phyloP scores from a whole-genome alignment of 2,797 vertebrate genomes.

The Ctenopoma multispine region DNA sequence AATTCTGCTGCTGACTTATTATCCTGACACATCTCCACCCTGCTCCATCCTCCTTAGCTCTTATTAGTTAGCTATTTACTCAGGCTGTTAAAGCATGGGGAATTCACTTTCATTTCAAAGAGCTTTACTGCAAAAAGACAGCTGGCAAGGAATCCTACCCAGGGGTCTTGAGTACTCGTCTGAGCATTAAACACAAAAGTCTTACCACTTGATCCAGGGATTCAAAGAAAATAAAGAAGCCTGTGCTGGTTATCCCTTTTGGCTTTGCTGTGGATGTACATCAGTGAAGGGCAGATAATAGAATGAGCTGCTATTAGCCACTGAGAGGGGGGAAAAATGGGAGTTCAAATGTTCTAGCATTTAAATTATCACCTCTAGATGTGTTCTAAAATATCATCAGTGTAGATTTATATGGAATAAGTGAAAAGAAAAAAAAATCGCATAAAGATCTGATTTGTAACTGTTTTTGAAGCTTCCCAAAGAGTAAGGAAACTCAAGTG shows the following conservation, averaged over 20 bases:
- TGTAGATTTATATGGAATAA: background rate
- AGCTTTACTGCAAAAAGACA: constrained; percentile 59
- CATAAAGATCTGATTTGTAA: background rate
- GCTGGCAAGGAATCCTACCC: constrained; percentile 57
- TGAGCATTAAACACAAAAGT: constrained; percentile 63
- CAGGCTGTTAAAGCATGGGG: constrained; percentile 50
- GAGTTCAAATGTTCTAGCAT: constrained; percentile 26
- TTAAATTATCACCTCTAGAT: constrained; percentile 57
- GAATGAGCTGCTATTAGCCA: constrained; percentile 50
- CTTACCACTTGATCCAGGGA: constrained; percentile 71
- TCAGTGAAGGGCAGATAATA: constrained; percentile 50
- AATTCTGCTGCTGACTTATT: constrained; percentile 41
- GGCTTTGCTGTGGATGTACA: constrained; percentile 54
- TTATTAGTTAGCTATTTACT: constrained; percentile 69
- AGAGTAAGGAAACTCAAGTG: constrained; percentile 13
- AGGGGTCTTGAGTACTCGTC: constrained; percentile 57
- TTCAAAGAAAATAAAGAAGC: constrained; percentile 66
- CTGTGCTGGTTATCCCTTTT: constrained; percentile 55
- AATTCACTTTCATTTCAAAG: constrained; percentile 71
- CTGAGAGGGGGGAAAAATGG: constrained; percentile 45
- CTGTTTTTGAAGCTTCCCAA: constrained; percentile 2
- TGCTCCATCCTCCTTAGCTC: constrained; percentile 37
- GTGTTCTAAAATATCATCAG: constrained; percentile 36
- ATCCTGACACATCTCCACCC: constrained; percentile 44
- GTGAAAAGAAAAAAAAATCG: background rate